Evolutionary conservation across 2,797 vertebrate species (phyloP).

Genomic region (Morus bassanus): DNA sequence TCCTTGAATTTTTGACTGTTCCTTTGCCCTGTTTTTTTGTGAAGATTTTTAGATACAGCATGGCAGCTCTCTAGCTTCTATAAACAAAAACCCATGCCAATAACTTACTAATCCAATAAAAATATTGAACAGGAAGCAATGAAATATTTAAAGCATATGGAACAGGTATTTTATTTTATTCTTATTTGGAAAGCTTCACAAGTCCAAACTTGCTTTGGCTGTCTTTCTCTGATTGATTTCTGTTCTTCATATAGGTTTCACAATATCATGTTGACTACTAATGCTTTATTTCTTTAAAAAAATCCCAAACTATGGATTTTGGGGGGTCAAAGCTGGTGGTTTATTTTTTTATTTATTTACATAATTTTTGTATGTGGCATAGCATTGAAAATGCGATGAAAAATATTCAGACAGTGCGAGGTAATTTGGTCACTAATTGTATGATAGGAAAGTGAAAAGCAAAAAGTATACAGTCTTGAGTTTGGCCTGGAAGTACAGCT

Average conservation of each 20-base stretch:
- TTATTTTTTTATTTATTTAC: not conserved
- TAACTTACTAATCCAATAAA: not conserved
- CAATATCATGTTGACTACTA: not conserved
- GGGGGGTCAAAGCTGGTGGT: not conserved
- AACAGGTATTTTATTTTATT: constrained; percentile 31
- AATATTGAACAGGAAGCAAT: not conserved
- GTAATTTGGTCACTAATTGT: not conserved
- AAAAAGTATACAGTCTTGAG: not conserved
- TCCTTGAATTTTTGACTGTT: not conserved
- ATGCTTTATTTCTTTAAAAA: not conserved
- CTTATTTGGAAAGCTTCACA: not conserved
- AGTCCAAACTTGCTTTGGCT: not conserved
- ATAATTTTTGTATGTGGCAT: not conserved
- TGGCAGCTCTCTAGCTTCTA: not conserved
- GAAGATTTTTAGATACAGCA: not conserved
- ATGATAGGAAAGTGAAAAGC: not conserved
- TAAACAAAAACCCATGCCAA: not conserved
- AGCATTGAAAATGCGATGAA: not conserved
- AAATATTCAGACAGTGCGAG: not conserved
- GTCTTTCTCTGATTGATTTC: constrained; percentile 9
- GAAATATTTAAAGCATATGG: not conserved
- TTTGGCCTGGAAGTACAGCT: not conserved
- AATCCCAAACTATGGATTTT: not conserved
- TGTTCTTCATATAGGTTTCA: not conserved
- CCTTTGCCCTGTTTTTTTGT: not conserved